Conservation (phyloP, 2,888 invertebrate genomes). For the Andrena bicolor region DNA sequence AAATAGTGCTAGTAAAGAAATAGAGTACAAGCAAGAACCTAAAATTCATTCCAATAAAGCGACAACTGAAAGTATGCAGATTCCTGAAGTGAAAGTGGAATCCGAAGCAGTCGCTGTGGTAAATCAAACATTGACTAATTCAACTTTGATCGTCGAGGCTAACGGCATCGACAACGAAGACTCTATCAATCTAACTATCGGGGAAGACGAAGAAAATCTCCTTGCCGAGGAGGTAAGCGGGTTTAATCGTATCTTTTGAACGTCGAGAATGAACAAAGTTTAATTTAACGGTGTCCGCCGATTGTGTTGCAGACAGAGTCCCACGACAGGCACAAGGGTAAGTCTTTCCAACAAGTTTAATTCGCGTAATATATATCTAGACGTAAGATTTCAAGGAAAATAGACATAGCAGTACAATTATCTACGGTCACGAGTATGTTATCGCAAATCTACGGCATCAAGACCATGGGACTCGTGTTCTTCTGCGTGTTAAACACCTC, state of each 20-base stretch:
- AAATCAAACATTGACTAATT: constrained; percentile 39
- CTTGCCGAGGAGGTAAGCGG: constrained; percentile 91
- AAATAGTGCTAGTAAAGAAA: constrained; percentile 57
- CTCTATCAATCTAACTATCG: constrained; percentile 92
- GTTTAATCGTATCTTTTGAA: background rate
- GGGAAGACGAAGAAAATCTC: constrained; percentile 92
- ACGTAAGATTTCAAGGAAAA: constrained; percentile 53
- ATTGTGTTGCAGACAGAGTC: constrained; percentile 81
- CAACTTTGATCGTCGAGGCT: constrained; percentile 82
- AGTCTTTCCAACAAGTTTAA: constrained; percentile 67
- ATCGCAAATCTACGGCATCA: constrained; percentile 60
- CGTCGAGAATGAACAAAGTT: background rate
- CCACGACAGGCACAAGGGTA: constrained; percentile 83
- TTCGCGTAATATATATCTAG: constrained; percentile 45
- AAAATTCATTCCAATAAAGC: constrained; percentile 78
- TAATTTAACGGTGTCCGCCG: background rate
- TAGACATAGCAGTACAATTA: constrained; percentile 65
- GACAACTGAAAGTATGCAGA: constrained; percentile 83
- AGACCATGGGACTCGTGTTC: constrained; percentile 65
- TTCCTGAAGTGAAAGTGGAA: constrained; percentile 85
- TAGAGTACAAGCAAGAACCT: constrained; percentile 61
- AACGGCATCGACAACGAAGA: constrained; percentile 91
- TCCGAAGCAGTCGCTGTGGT: constrained; percentile 69
- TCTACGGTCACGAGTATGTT: constrained; percentile 61
- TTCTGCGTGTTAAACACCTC: constrained; percentile 44